Base-by-base conservation (phyloP, 1,140 invertebrate species). In the Rhyzopertha dominica region DNA sequence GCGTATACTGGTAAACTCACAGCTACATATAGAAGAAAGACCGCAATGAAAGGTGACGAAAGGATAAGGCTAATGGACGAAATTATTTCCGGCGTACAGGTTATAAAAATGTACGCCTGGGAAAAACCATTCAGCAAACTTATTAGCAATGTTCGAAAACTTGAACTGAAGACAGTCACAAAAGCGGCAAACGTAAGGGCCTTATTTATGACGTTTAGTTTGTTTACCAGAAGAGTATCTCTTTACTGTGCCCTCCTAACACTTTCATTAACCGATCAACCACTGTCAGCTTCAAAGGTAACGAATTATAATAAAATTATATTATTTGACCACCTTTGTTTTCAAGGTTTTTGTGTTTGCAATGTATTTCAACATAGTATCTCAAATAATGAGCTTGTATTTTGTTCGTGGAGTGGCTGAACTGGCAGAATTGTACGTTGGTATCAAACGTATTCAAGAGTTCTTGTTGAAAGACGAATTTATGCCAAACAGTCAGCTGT, bases 101-200 rank as follows among this genome's bases (percentile, higher is more conserved):
- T 90, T 1, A 83, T 89, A 37, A 89, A 87, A 63, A 84, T 87
- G 81, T 84, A 83, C 50, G 74, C 79, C 0, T 84, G 82, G 82
- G 81, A 84, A 54, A 77, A 77, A 48, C 75, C 79, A 0, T 84
- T 84, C 50, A 73, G 74, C 22, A 66, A 69, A 2, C 49, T 82
- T 4, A 66, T 82, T 1, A 65, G 71, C 5, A 22, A 67, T 0
- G 75, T 76, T 0, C 62, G 81, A 36, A 74, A 53, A 44, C 57
- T 72, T 16, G 80, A 84, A 63, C 58, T 81, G 2, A 65, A 64
- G 22, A 71, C 77, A 3, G 74, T 84, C 1, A 66, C 62, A 8
- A 77, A 77, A 36, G 73, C 74, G 10, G 78, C 81, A 0, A 76
- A 78, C 34, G 68, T 86, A 1, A 74, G 83, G 34, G 81, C 79